phyloP scores from a whole-genome alignment of 2,888 invertebrate species.

The Danaus chrysippus region DNA sequence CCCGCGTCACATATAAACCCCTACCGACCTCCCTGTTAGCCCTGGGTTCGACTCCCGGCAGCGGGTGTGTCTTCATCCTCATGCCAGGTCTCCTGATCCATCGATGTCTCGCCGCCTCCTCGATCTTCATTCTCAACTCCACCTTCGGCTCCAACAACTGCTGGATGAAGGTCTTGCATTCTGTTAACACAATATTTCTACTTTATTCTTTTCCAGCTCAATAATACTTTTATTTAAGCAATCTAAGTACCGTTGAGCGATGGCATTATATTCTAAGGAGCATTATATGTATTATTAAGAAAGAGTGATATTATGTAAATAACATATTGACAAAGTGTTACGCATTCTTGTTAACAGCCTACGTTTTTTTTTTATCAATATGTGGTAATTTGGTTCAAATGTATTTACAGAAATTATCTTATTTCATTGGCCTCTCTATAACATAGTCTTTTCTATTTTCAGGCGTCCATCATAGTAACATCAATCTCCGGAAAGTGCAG shows the following conservation, averaged over 20 bases:
- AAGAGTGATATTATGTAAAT: too few relatives aligned
- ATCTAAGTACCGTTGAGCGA: too few relatives aligned
- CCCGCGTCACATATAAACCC: background rate
- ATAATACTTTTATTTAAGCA: too few relatives aligned
- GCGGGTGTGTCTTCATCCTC: conserved; percentile 71
- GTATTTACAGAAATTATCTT: too few relatives aligned
- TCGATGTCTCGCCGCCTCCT: conserved; percentile 78
- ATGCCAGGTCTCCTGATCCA: conserved; percentile 78
- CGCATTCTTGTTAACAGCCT: too few relatives aligned
- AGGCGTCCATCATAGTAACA: background rate
- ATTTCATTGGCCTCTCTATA: background rate
- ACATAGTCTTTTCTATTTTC: background rate
- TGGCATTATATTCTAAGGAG: too few relatives aligned
- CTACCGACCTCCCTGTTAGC: conserved; percentile 54
- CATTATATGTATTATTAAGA: too few relatives aligned
- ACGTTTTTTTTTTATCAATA: too few relatives aligned
- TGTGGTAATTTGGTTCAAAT: too few relatives aligned
- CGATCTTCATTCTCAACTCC: conserved; percentile 75
- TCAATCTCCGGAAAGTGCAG: background rate
- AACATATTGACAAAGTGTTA: too few relatives aligned
- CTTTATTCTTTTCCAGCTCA: too few relatives aligned
- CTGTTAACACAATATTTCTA: conserved; percentile 37
- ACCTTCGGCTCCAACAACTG: conserved; percentile 77
- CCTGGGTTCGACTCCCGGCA: conserved; percentile 53
- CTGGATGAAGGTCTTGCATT: conserved; percentile 72